Evolutionary conservation across 2,888 invertebrate species (phyloP), one percentile per base, ranked within the genome.

Genomic region (Plagodis dolabraria): DNA sequence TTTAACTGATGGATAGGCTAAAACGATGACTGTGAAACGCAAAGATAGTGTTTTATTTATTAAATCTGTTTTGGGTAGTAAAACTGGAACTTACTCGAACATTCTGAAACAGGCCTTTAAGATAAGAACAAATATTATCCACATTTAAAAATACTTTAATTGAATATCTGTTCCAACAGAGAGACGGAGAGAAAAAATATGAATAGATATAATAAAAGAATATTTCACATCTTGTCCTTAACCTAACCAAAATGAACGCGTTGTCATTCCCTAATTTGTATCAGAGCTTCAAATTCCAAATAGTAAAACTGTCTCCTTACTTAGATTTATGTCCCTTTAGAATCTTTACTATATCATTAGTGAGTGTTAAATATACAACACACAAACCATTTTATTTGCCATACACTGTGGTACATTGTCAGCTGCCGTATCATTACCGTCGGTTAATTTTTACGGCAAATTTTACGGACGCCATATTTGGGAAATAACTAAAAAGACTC

Each of bases 391-490:
- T 9, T 46, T 35, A 35, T 9, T 45, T 45, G 22, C 7, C 35
- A 12, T 46, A 64, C 58, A 65, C 34, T 63, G 57, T 60, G 55
- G 9, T 49, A 68, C 65, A 65, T 63, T 68, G 65, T 67, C 62
- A 58, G 58, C 58, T 43, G 60, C 42, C 40, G 11, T 60, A 53
- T 67, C 61, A 62, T 68, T 64, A 68, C 55, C 46, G 61, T 51
- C 68, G 59, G 64, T 67, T 68, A 67, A 65, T 69, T 66, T 69
- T 71, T 67, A 69, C 62, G 53, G 60, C 43, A 52, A 61, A 54
- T 63, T 69, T 68, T 56, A 72, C 44, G 47, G 50, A 43, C 59
- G 58, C 68, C 67, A 65, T 72, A 68, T 72, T 70, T 72, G 70
- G 66, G 61, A 60, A 59, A 64, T 69, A 63, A 69, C 70, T 62